Evolutionary conservation across 1,140 invertebrate genomes (phyloP), one percentile per base, ranked within the genome.

Genomic region (Pogonomyrmex californicus): DNA sequence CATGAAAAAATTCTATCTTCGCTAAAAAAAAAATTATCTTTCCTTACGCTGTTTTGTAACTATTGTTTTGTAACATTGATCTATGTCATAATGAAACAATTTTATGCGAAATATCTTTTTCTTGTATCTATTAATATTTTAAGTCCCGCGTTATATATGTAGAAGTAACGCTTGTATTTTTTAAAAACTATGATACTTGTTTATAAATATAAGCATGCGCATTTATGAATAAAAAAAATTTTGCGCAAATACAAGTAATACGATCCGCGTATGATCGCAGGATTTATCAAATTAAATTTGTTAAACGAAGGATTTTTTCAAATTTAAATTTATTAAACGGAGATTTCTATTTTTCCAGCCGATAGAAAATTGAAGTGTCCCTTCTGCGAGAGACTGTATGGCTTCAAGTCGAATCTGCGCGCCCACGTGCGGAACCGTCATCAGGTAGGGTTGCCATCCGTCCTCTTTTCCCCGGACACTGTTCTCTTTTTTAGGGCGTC

Each of bases 321-420:
- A 23, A 23, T 23, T 23, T 23, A 23, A 23, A 23, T 23, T 23
- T 23, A 23, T 23, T 23, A 54, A 81, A 54, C 41, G 44, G 14
- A 38, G 4, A 4, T 75, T 60, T 70, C 44, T 65, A 56, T 47
- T 79, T 92, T 93, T 54, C 5, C 90, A 98, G 98, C 23, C 23
- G 23, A 98, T 90, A 98, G 98, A 95, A 98, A 98, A 95, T 95
- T 99, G 86, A 98, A 98, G 95, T 99, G 98, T 95, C 97, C 98
- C 91, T 98, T 98, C 94, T 99, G 98, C 96, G 98, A 98, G 94
- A 96, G 98, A 91, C 96, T 98, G n/a, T 99, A 99, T 94, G 98
- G 98, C 56, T 98, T 98, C 94, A 98, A 99, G 96, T 98, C 98
- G 93, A 99, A 99, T 94, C 95, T 99, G 91, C 97, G 98, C 60